Evolutionary conservation across 2,113 vertebrate genomes (phyloP), one percentile per base, ranked within the genome.

Genomic region (Tetrax tetrax): DNA sequence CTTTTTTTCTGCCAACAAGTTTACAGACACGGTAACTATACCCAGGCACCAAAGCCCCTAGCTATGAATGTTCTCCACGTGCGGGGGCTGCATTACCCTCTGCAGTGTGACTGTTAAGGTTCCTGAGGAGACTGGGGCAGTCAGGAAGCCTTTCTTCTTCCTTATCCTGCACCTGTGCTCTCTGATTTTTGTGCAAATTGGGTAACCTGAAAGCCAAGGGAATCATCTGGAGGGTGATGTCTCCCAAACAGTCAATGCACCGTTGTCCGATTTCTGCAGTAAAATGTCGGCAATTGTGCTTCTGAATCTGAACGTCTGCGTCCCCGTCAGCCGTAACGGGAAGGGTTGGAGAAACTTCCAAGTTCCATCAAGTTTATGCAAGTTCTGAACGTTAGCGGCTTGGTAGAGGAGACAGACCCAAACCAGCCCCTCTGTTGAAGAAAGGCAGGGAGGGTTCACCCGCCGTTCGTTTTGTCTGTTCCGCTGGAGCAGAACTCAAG

Each of bases 261-360:
- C 11, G 20, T 14, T 35, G 19, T 12, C 37, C 6, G 18, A 11
- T 9, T 51, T 31, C 7, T 35, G 65, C 48, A n/a, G 38, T 14
- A 2, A 35, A 59, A 33, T 2, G 9, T 5, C 17, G 24, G 47
- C 19, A 35, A 1, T 10, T 50, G 22, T 54, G 25, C 63, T 47
- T 24, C 41, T 41, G 20, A 23, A 0, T 28, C 37, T n/a, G 9
- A 20, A 37, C 45, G 6, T 53, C 48, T 63, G 57, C 53, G 25
- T 57, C 50, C 53, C 53, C 2, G 0, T 31, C 14, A 82, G 35
- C 25, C 24, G 0, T 9, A 29, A 14, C 28, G 21, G 75, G 21
- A 29, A 12, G 14, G 56, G 37, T 24, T 47, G 53, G 57, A 47
- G 63, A 28, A 85, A 63, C 57, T 59, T 22, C 6, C 35, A 19